Evolutionary conservation across 2,888 invertebrate genomes (phyloP).

Genomic region (Zygogramma bicolorata): DNA sequence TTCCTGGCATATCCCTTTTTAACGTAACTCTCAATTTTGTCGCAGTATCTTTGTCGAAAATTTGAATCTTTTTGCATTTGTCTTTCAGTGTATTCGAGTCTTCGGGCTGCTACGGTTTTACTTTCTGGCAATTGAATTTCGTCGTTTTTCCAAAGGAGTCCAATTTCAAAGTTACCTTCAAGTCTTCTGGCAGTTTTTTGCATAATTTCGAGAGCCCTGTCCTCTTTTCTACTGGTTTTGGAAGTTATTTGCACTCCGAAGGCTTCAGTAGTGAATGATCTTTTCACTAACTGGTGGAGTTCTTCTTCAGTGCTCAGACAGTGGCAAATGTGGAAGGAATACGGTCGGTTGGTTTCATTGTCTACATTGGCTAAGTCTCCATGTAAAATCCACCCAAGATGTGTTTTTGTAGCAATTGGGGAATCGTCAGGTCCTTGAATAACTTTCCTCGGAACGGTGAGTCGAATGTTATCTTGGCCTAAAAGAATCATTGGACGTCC

Average conservation of each 20-base stretch:
- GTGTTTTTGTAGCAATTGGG: neutral
- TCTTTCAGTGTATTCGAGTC: neutral
- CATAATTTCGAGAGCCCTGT: too few species aligned
- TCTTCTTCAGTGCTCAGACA: neutral
- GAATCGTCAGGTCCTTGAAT: neutral
- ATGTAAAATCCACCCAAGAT: neutral
- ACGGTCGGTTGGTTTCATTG: neutral
- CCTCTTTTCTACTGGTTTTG: too few species aligned
- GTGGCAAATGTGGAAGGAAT: neutral
- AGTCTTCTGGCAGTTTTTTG: neutral
- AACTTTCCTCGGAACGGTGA: neutral
- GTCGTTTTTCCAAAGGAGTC: neutral
- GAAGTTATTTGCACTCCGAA: neutral
- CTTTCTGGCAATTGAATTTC: neutral
- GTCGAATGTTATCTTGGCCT: neutral
- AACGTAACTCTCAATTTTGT: neutral
- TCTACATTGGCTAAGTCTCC: neutral
- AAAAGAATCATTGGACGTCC: neutral
- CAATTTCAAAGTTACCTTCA: neutral
- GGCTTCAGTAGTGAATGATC: neutral
- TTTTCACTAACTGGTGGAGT: neutral
- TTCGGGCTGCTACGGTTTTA: neutral
- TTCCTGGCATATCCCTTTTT: neutral
- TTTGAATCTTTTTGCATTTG: neutral
- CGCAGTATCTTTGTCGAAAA: neutral